phyloP scores from a whole-genome alignment of 1,140 invertebrate genomes.

The Pararge aegeria region DNA sequence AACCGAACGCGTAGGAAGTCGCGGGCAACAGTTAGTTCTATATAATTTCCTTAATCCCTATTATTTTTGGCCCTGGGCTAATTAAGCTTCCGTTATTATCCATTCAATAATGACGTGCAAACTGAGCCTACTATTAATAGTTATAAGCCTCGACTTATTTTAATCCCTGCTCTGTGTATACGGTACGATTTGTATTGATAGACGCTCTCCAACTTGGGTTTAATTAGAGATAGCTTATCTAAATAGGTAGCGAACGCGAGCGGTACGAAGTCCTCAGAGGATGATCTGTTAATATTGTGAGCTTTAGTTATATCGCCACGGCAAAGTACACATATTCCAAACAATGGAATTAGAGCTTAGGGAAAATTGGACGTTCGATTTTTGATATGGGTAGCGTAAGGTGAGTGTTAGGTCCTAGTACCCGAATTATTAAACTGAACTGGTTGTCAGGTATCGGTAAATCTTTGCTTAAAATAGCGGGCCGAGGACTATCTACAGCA shows the following conservation, averaged over 20 bases:
- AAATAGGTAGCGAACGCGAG: constrained; percentile 11
- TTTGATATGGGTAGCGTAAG: background rate
- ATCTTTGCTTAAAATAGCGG: no score
- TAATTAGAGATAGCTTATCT: constrained; percentile 11
- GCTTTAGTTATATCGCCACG: background rate
- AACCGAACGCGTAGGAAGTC: no score
- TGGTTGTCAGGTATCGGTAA: no score
- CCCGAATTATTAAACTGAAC: no score
- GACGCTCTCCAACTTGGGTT: background rate
- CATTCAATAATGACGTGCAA: background rate
- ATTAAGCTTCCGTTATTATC: background rate
- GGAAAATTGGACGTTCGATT: background rate
- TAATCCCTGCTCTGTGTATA: background rate
- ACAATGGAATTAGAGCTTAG: background rate
- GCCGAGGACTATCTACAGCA: no score
- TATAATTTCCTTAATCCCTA: no score
- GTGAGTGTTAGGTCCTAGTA: background rate
- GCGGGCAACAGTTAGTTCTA: no score
- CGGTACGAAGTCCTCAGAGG: constrained; percentile 5
- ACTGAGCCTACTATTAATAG: no score
- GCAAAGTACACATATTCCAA: background rate
- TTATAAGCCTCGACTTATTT: background rate
- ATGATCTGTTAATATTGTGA: constrained; percentile 2
- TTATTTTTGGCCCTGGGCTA: no score
- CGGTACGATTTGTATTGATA: background rate